Evolutionary conservation across 2,113 vertebrate species (phyloP).

Genomic region (Calonectris borealis): DNA sequence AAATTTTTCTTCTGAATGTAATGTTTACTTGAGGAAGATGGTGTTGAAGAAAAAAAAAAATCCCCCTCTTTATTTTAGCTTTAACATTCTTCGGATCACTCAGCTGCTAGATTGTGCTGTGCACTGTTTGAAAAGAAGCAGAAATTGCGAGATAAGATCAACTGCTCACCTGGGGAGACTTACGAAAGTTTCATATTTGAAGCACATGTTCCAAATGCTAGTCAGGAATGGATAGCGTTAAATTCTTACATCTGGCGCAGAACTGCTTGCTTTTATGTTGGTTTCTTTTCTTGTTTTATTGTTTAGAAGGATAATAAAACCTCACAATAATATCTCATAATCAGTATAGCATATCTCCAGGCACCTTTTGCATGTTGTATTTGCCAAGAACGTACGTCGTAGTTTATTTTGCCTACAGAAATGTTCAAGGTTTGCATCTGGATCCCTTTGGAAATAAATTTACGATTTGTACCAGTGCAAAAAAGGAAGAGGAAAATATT

Average conservation of each 20-base stretch:
- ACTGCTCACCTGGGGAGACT: constrained; percentile 72
- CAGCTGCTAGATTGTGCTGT: constrained; percentile 29
- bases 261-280: constrained; percentile 74
- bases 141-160: constrained; percentile 61
- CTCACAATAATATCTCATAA: constrained; percentile 72
- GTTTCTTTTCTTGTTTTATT: constrained; percentile 65
- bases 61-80: neutral
- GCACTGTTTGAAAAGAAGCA: constrained; percentile 48
- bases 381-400: constrained; percentile 23
- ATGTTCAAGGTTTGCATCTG: constrained; percentile 18
- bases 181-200: constrained; percentile 65
- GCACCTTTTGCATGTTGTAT: constrained; percentile 44
- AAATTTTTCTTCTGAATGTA: neutral
- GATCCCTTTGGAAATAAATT: constrained; percentile 42
- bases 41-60: neutral
- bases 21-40: neutral
- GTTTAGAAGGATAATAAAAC: constrained; percentile 76
- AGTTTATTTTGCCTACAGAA: constrained; percentile 47
- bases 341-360: constrained; percentile 71
- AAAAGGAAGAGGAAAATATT: neutral
- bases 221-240: constrained; percentile 65
- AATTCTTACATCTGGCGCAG: constrained; percentile 72
- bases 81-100: neutral
- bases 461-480: neutral
- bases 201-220: constrained; percentile 69